Conservation (phyloP, 2,888 invertebrate genomes). For the Drepanosiphum platanoidis region DNA sequence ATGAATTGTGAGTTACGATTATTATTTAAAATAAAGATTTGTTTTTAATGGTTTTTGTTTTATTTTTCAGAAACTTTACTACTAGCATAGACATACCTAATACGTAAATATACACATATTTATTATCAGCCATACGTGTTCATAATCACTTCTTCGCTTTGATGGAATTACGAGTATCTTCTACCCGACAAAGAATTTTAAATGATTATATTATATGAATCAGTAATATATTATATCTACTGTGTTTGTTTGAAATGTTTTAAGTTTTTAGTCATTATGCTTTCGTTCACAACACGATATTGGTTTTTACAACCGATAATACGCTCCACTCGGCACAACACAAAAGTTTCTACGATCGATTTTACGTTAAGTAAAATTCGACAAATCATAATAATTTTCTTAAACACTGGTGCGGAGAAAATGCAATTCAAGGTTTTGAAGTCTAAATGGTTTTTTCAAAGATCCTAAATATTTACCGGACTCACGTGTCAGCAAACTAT, state of each 20-base stretch:
- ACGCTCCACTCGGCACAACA: no score
- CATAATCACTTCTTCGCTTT: background rate
- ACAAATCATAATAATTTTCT: no score
- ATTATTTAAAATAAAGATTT: slow-evolving; percentile 40
- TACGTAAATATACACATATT: no score
- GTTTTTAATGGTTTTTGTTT: slow-evolving; percentile 29
- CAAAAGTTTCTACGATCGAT: no score
- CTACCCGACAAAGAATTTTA: background rate
- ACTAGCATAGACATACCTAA: background rate
- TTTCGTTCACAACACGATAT: no score
- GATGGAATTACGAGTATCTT: background rate
- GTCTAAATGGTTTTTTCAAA: no score
- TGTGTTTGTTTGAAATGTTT: background rate
- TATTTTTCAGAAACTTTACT: slow-evolving; percentile 19
- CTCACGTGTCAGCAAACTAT: no score
- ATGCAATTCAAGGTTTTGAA: no score
- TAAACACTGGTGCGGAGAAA: no score
- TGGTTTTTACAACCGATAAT: no score
- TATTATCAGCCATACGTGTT: background rate
- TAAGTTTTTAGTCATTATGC: background rate
- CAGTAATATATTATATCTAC: background rate
- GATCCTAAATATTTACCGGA: no score
- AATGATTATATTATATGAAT: background rate
- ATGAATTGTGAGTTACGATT: slow-evolving; percentile 27
- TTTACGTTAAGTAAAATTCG: no score